phyloP scores from a whole-genome alignment of 2,888 invertebrate genomes.

The Hydrotaea cyrtoneurina region DNA sequence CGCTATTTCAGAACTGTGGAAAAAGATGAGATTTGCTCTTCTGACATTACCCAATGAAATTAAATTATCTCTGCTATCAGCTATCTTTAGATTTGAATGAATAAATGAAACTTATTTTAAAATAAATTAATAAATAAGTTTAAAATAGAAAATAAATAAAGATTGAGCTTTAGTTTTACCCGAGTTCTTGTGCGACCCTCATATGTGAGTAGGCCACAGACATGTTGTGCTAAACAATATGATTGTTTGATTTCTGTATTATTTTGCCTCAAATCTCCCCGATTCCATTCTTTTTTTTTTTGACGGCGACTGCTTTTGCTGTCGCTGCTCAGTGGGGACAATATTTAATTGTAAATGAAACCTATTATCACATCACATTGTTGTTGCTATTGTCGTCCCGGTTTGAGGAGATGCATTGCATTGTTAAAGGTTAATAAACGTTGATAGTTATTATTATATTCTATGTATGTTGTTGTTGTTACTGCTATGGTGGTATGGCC shows the following conservation, averaged over 20 bases:
- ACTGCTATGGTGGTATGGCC: not conserved
- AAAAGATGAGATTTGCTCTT: too few relatives aligned
- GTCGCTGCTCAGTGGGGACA: conserved; percentile 54
- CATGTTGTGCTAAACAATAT: conserved; percentile 27
- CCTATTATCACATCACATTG: conserved; percentile 56
- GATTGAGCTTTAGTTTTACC: not conserved
- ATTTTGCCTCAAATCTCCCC: conserved; percentile 43
- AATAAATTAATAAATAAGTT: too few relatives aligned
- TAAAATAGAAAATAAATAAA: not conserved
- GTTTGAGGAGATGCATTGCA: conserved; percentile 46
- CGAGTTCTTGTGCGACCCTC: not conserved
- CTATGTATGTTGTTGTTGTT: not conserved
- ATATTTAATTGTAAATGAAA: conserved; percentile 67
- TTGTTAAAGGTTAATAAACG: conserved; percentile 67
- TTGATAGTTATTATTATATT: conserved; percentile 57
- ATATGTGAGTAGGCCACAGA: conserved; percentile 9
- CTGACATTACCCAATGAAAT: too few relatives aligned
- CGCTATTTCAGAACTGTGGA: too few relatives aligned
- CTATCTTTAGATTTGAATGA: too few relatives aligned
- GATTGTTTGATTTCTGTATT: conserved; percentile 54
- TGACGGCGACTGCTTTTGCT: too few relatives aligned
- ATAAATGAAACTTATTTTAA: too few relatives aligned
- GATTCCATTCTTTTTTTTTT: conserved; percentile 6
- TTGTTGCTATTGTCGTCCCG: conserved; percentile 15
- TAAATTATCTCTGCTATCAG: too few relatives aligned